Evolutionary conservation across 2,113 vertebrate genomes (phyloP), one percentile per base, ranked within the genome.

Genomic region (Ophiodon elongatus): DNA sequence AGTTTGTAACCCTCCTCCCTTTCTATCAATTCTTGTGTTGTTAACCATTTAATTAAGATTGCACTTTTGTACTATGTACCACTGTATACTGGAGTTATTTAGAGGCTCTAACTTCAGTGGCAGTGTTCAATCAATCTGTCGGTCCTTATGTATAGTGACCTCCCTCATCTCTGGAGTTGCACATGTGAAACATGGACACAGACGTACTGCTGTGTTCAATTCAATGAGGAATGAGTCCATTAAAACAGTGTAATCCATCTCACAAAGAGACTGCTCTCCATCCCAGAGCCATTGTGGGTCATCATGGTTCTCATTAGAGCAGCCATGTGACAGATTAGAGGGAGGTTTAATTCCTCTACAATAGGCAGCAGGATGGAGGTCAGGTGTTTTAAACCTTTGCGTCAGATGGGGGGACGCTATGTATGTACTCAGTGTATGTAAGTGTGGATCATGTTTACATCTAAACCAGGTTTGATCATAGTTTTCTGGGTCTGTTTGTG

Each of bases 151-250:
- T 45, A 25, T 13, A 43, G 23, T 27, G 10, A 43, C n/a, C 37
- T 66, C 62, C n/a, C 37, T 68, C 27, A 47, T 68, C 27, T 50
- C 43, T 50, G 41, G 15, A 69, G 43, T 29, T 27, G n/a, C 64
- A 66, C 39, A 17, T 43, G 23, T 13, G 25, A 41, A 64, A 45
- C 65, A 68, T 6, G 47, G 47, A 23, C 47, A 19, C 45, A 50
- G 47, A 50, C 47, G 21, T 23, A 8, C 47, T 50, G 47, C 47
- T 50, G 47, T 23, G 19, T 7, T 47, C 23, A 17, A 68, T 11
- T 68, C 17, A 21, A 13, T 13, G 65, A 67, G 65, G 65, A 45
- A 67, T 17, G 27, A 68, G 27, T 68, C 41, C 65, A 68, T 68
- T 68, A 68, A 47, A 31, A 2, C 21, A 27, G 25, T 68, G 25